Evolutionary conservation across 2,888 invertebrate genomes (phyloP).

Genomic region (Timandra comae): DNA sequence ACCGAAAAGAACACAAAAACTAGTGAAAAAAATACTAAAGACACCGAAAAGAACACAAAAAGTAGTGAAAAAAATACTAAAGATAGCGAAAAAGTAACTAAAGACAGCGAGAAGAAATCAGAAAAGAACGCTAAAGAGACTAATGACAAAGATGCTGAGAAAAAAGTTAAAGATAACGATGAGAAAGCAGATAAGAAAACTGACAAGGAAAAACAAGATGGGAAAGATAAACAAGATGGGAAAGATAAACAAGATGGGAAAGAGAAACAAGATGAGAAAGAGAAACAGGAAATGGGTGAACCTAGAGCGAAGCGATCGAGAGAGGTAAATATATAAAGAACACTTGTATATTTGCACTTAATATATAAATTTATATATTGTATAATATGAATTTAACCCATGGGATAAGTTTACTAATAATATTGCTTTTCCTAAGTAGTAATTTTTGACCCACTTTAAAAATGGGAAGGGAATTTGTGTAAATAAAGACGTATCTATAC

Average conservation of each 20-base stretch:
- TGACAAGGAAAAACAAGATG: constrained; percentile 24
- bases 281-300: constrained; percentile 41
- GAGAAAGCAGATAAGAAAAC: background rate
- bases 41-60: no score
- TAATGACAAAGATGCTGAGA: constrained; percentile 5
- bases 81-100: constrained; percentile 8
- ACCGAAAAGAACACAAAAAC: constrained; percentile 6
- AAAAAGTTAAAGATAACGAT: constrained; percentile 2
- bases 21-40: no score
- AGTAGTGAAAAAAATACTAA: no score
- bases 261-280: constrained; percentile 20
- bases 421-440: no score
- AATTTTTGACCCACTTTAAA: no score
- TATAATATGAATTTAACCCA: no score
- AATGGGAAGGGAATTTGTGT: no score
- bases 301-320: constrained; percentile 63
- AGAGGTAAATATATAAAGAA: constrained; percentile 48
- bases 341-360: no score
- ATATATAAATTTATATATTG: no score
- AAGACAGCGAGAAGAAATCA: constrained; percentile 4
- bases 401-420: no score
- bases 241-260: constrained; percentile 15
- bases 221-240: constrained; percentile 8
- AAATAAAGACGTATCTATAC: no score
- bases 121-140: constrained; percentile 11